Conservation (phyloP, 1,140 invertebrate species). For the Halotydeus destructor region DNA sequence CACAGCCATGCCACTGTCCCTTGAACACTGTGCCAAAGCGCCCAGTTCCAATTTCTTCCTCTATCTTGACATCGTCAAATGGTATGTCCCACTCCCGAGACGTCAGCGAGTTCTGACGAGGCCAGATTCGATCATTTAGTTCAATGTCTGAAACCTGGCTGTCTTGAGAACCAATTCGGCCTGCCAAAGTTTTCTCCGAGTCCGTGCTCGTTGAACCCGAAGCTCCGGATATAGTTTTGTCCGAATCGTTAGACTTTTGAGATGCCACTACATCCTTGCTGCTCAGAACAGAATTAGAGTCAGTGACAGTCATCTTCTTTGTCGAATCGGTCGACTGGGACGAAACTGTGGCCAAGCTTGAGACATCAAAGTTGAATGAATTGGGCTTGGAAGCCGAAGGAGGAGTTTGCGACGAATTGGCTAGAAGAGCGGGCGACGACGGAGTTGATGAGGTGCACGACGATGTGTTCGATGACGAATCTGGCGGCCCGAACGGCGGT, state of each 20-base stretch:
- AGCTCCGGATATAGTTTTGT: constrained; percentile 44
- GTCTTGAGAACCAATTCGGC: constrained; percentile 62
- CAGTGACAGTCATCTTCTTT: too few species aligned
- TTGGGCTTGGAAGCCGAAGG: constrained; percentile 20
- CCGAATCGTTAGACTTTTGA: constrained; percentile 55
- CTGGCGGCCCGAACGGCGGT: constrained; percentile 27
- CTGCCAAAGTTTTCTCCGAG: constrained; percentile 53
- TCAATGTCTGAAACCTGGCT: constrained; percentile 47
- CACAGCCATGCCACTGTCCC: constrained; percentile 93
- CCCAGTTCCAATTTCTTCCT: constrained; percentile 67
- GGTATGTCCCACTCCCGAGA: constrained; percentile 96
- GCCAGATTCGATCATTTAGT: constrained; percentile 24
- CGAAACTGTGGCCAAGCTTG: too few species aligned
- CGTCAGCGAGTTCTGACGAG: constrained; percentile 27
- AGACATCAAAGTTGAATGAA: background rate
- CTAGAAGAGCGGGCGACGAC: constrained; percentile 64
- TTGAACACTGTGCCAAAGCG: constrained; percentile 83
- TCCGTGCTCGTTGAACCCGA: constrained; percentile 48
- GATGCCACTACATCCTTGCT: constrained; percentile 37
- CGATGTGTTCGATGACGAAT: constrained; percentile 80
- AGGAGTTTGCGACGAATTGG: constrained; percentile 29
- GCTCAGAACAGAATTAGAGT: too few species aligned
- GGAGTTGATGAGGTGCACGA: constrained; percentile 90
- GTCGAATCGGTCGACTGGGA: too few species aligned
- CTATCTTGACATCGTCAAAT: constrained; percentile 68